Evolutionary conservation across 1,140 invertebrate species (phyloP), one percentile per base, ranked within the genome.

Genomic region (Druon quercuslanigerum): DNA sequence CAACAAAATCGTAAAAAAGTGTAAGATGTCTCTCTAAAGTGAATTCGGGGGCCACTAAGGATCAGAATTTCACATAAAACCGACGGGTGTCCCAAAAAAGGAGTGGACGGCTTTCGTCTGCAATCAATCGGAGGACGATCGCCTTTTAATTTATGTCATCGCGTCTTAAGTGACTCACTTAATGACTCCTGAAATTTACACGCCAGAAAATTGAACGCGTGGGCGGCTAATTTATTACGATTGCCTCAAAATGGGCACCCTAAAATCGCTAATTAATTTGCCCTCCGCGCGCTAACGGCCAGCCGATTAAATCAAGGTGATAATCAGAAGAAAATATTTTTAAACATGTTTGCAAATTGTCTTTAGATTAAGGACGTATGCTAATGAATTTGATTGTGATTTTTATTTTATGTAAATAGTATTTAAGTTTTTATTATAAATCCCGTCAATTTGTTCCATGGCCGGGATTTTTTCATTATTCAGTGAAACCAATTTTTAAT

Each of bases 101-200:
- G 56, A 74, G 71, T 50, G 60, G 33, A 54, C 51, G 40, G 60
- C 60, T 66, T 66, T 66, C 60, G 25, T 40, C 60, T 66, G 60
- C 81, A 78, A 85, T 86, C 77, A 76, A 83, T 85, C 77, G 70
- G 66, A n/a, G 56, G 72, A 73, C 71, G 73, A 79, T 81, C 72
- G 51, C 76, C 82, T 79, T 84, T 83, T 84, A 84, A 88, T 86
- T 87, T 86, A 86, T 86, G 75, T 75, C 76, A 79, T 81, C 81
- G 82, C 40, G 80, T 85, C 75, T 85, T 84, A 40, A 66, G 60
- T 66, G 60, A 66, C 60, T 66, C 60, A 66, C 14, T 66, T 66
- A 66, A 66, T 66, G 79, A 77, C 76, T 79, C 57, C 72, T 73
- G 66, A 79, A 85, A 86, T 82, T 75, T 78, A 78, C 73, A 71